Evolutionary conservation across 1,140 invertebrate genomes (phyloP), one percentile per base, ranked within the genome.

Genomic region (Lamellibrachia luymesi): DNA sequence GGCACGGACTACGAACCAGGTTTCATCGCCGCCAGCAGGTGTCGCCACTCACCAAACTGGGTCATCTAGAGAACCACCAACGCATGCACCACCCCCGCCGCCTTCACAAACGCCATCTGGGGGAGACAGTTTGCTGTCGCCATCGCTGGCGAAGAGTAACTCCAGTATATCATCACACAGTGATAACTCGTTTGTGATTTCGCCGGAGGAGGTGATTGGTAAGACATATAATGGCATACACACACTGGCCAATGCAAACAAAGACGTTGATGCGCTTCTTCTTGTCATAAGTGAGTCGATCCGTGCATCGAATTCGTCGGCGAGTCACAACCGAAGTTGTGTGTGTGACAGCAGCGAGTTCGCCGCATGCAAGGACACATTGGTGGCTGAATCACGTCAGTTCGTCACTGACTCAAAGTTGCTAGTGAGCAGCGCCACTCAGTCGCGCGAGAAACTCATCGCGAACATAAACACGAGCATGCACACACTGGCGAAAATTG

Each of bases 331-430:
- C 17, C 64, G 64, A 80, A 80, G 64, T 22, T 80, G 64, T 17
- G 64, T 80, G 64, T 80, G 64, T 17, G 64, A 80, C 13, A 51
- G 94, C 13, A 92, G 91, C 80, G 95, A 95, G 93, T 95, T 95
- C 93, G 94, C 95, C 22, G 95, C 94, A 93, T 95, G 98, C 6
- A 97, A 97, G 95, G 98, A 98, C 93, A 97, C 97, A 94, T 96
- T 98, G n/a, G 98, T 98, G 0, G 97, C 97, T 52, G 98, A 98
- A 95, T 98, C 98, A 0, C 97, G 98, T 92, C 97, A 98, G 13
- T 97, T 98, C 94, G 98, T 98, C 80, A 98, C 98, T 0, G 97
- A 98, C 51, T 98, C 98, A 10, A 98, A 98, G 94, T 96, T 98
- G 89, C 97, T 99, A 93, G 98, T 98, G 22, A 98, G 98, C 91